These are phyloP conservation scores for Podotricha telesiphe DNA, from an alignment of 2,888 invertebrate genomes.

Conservation along the genomic window DNA sequence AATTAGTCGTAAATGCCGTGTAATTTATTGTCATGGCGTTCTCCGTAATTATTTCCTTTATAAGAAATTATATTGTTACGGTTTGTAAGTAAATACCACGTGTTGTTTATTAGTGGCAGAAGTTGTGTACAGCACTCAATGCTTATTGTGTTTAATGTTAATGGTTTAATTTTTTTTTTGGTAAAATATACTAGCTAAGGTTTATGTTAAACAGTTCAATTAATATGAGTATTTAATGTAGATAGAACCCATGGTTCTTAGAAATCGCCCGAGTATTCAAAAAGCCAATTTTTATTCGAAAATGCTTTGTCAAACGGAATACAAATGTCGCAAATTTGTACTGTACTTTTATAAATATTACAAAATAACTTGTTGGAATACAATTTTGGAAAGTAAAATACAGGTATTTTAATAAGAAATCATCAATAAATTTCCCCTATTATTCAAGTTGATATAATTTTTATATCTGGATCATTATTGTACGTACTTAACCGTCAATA, in stretches of 20 bases:
- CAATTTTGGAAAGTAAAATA: not conserved
- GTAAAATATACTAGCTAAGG: not conserved
- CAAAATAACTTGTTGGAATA: not conserved
- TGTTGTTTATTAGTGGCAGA: slow-evolving; percentile 39
- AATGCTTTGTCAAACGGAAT: too few species aligned
- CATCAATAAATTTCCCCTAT: slow-evolving; percentile 9
- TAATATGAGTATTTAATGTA: too few species aligned
- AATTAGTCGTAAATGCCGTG: slow-evolving; percentile 78
- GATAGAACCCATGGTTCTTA: too few species aligned
- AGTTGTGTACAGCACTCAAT: not conserved
- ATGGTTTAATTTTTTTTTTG: not conserved
- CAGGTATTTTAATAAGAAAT: slow-evolving; percentile 4
- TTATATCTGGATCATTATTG: slow-evolving; percentile 35
- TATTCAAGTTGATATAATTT: slow-evolving; percentile 14
- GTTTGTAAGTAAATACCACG: slow-evolving; percentile 45
- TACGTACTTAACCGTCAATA: slow-evolving; percentile 35
- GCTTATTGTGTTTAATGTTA: not conserved
- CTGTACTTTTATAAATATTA: too few species aligned
- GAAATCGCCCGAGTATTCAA: too few species aligned
- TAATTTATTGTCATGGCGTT: slow-evolving; percentile 78
- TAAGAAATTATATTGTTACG: slow-evolving; percentile 71
- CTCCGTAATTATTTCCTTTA: slow-evolving; percentile 79
- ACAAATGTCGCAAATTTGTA: too few species aligned
- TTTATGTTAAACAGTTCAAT: too few species aligned
- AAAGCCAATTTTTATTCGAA: too few species aligned